Evolutionary conservation across 2,113 vertebrate species (phyloP).

Genomic region (Passer domesticus): DNA sequence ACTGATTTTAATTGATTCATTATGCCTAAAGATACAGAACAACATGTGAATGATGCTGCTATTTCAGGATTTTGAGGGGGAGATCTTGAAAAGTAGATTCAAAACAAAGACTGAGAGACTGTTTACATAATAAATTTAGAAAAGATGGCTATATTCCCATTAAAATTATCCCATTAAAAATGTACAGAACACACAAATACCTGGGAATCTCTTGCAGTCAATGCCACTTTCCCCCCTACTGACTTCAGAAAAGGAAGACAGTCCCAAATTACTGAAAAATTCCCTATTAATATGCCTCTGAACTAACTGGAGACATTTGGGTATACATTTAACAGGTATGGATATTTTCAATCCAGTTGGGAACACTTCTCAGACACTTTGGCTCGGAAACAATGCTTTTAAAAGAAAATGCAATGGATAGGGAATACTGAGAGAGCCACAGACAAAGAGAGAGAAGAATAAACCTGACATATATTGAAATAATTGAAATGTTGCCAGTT

Average conservation of each 20-base stretch:
- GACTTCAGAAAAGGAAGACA: neutral
- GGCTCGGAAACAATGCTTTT: neutral
- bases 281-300: neutral
- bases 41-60: neutral
- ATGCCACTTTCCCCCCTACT: neutral
- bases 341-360: neutral
- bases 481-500: neutral
- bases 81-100: neutral
- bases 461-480: neutral
- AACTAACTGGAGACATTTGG: neutral
- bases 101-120: neutral
- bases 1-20: neutral
- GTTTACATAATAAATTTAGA: neutral
- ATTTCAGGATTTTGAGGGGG: neutral
- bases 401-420: neutral
- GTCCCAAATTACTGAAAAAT: neutral
- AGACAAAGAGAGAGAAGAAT: neutral
- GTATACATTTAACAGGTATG: neutral
- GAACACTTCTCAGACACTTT: neutral
- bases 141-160: neutral
- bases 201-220: neutral
- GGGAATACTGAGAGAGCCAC: neutral
- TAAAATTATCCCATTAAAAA: neutral
- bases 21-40: neutral
- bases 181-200: fast-evolving